Evolutionary conservation across 2,888 invertebrate genomes (phyloP).

Genomic region (Epistrophella euchroma): DNA sequence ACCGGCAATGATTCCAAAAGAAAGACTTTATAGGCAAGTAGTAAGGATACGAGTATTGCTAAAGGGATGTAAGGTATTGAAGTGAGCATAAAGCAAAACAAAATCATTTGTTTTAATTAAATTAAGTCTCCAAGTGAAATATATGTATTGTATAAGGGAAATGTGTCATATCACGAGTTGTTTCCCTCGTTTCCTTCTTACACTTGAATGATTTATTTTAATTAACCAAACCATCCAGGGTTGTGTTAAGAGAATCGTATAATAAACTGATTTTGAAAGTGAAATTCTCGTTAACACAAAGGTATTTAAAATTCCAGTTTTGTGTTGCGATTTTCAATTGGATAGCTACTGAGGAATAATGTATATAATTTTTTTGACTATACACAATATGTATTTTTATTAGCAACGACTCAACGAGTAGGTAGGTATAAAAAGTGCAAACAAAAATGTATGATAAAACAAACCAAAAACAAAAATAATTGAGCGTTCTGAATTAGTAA

Average conservation of each 20-base stretch:
- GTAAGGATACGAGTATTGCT: no score
- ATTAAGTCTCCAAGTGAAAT: slow-evolving; percentile 64
- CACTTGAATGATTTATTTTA: slow-evolving; percentile 51
- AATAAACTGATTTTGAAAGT: slow-evolving; percentile 28
- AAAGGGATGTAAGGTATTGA: slow-evolving; percentile 18
- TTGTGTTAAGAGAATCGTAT: neutral
- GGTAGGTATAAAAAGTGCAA: no score
- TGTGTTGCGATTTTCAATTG: slow-evolving; percentile 5
- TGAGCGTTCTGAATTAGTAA: no score
- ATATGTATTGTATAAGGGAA: slow-evolving; percentile 27
- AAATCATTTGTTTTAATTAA: slow-evolving; percentile 75
- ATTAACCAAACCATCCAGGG: slow-evolving; percentile 6
- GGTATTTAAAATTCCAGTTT: slow-evolving; percentile 20
- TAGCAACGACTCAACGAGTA: no score
- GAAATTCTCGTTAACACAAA: neutral
- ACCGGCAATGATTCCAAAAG: neutral
- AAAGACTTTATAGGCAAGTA: neutral
- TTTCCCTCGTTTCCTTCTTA: slow-evolving; percentile 37
- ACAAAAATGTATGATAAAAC: no score
- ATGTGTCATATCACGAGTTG: slow-evolving; percentile 64
- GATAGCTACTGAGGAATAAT: no score
- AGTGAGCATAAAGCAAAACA: slow-evolving; percentile 34
- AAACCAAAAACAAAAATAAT: no score
- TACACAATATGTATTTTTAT: no score
- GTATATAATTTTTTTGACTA: no score